Evolutionary conservation across 1,140 invertebrate species (phyloP).

Genomic region (Gryon sp.): DNA sequence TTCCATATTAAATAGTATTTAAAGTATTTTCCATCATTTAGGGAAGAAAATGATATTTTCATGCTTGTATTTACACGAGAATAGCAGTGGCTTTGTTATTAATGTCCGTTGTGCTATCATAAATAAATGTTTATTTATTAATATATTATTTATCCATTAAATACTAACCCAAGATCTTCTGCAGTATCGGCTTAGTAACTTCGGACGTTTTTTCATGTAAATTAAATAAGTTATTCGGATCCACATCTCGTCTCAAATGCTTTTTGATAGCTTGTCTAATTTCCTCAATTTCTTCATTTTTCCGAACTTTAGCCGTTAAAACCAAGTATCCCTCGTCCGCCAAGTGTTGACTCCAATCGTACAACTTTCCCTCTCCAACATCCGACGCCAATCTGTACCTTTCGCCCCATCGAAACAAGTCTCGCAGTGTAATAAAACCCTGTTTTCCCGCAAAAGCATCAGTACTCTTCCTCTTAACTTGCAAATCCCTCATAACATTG

Average conservation of each 20-base stretch:
- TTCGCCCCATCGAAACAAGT: constrained; percentile 98
- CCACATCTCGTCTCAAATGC: constrained; percentile 89
- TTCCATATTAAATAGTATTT: no score
- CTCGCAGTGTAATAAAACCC: constrained; percentile 96
- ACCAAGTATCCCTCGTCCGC: constrained; percentile 98
- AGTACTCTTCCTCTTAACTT: constrained; percentile 89
- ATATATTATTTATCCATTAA: no score
- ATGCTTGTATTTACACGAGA: no score
- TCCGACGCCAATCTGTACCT: constrained; percentile 89
- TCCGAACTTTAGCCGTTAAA: constrained; percentile 95
- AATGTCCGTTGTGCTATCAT: no score
- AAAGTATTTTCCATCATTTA: no score
- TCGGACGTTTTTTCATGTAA: constrained; percentile 86
- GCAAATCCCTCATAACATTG: constrained; percentile 94
- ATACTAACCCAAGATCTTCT: constrained; percentile 80
- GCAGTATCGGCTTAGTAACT: constrained; percentile 87
- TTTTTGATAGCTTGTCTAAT: constrained; percentile 91
- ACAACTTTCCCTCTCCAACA: constrained; percentile 79
- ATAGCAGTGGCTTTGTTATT: no score
- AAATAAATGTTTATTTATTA: background rate
- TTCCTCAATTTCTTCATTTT: constrained; percentile 86
- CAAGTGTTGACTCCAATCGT: constrained; percentile 98
- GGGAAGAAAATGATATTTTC: no score
- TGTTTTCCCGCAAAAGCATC: constrained; percentile 96
- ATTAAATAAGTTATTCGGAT: constrained; percentile 88